These are phyloP conservation scores for Chrosomus eos DNA, from an alignment of 2,797 vertebrate genomes.

Conservation along the genomic window DNA sequence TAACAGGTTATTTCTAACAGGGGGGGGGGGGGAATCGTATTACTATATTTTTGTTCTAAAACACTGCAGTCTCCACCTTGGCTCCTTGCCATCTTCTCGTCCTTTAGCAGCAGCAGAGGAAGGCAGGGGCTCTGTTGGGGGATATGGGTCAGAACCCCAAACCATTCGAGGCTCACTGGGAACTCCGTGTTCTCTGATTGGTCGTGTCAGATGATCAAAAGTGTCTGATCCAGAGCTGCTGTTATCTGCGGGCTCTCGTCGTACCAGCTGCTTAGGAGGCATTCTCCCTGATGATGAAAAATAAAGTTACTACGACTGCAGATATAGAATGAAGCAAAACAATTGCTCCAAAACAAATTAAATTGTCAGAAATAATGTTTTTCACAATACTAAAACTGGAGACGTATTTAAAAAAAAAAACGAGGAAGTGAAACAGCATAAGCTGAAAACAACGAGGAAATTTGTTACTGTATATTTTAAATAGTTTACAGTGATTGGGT, in stretches of 20 bases:
- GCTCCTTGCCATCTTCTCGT: conserved; percentile 84
- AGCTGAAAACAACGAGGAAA: neutral
- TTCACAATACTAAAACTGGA: neutral
- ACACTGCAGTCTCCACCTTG: conserved; percentile 65
- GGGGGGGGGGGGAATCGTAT: neutral
- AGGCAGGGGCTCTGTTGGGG: conserved; percentile 84
- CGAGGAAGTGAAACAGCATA: neutral
- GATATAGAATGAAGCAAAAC: neutral
- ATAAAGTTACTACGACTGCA: conserved; percentile 11
- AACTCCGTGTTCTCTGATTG: conserved; percentile 87
- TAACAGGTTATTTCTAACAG: neutral
- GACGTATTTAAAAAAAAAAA: neutral
- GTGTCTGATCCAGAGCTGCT: conserved; percentile 87
- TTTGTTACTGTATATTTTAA: neutral
- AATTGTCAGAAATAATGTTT: neutral
- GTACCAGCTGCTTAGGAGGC: conserved; percentile 91
- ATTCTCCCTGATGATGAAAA: conserved; percentile 85
- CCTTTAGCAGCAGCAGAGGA: conserved; percentile 84
- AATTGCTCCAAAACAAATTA: neutral
- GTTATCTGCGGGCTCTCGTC: conserved; percentile 93
- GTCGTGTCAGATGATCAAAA: conserved; percentile 91
- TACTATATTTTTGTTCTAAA: neutral
- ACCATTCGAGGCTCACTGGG: conserved; percentile 89
- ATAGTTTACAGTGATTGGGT: neutral
- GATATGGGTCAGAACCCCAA: conserved; percentile 94